Base-by-base conservation (phyloP, 2,888 invertebrate species). In the Brachypterus glaber region DNA sequence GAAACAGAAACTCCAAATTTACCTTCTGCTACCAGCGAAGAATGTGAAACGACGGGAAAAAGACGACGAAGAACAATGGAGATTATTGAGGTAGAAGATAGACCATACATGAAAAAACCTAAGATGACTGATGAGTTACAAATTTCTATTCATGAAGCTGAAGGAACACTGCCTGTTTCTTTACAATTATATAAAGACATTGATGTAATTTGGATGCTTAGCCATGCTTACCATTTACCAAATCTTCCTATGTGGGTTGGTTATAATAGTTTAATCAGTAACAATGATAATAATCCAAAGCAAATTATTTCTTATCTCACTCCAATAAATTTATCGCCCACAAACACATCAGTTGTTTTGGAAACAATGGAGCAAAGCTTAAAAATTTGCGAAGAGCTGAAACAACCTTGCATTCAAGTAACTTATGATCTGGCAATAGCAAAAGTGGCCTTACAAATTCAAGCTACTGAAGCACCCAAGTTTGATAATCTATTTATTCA, bases 291-390 rank as follows among this genome's bases (percentile, higher is more conserved):
- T 14, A 42, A 37, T 33, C 12, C 29, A 5, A 43, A 40, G 30
- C 53, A 56, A 41, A 45, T 45, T 41, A 39, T 55, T 27, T 41
- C 48, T 4, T 54, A 58, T 38, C 27, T 54, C 1, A 49, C 54
- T 8, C 39, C 52, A 1, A 53, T 54, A 3, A 51, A 56, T 41
- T 11, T 14, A 16, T 53, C 55, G 14, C 52, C 55, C 4, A 54
- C 54, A 12, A 39, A 51, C 38, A 17, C 4, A 15, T 38, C 46
- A 13, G 49, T 51, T 1, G 51, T 52, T n/a, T 12, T 30, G 12
- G 43, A 47, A 34, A 53, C 52, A 31, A 50, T 52, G 52, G 33
- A 15, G 30, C 44, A 43, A 42, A 39, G 35, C 15, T 39, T 36
- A 39, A 40, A 47, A 39, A 36, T 46, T 30, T 46, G 43, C 37